Evolutionary conservation across 1,140 invertebrate genomes (phyloP), one percentile per base, ranked within the genome.

Genomic region (Steinernema feltiae): DNA sequence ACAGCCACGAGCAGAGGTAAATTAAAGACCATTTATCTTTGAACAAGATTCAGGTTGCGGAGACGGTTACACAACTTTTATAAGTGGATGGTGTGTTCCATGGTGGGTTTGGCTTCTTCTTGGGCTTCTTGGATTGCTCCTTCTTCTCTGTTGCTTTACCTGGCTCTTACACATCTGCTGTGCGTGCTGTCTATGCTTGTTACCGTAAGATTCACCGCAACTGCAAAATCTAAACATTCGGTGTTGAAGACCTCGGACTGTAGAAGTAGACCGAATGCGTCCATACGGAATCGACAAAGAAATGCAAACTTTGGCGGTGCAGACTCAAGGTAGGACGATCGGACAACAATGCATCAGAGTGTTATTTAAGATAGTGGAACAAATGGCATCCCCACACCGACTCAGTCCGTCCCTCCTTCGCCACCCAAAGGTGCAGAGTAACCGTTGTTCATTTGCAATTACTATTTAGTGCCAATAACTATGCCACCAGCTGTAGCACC

Each of bases 71-170:
- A 63, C 24, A 1, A 18, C 2, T 12, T 41, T 73, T 15, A 24
- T n/a, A n/a, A 18, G 72, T n/a, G n/a, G n/a, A 69, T 73, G 72
- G 72, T 73, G 72, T 30, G 72, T 73, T 41, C 72, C 72, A 1
- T 41, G 29, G 30, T 73, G 72, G 72, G 18, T 53, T 1, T 48
- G 53, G 53, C 53, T 63, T 7, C 35, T 41, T 12, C 24, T 73
- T 12, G 72, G 12, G n/a, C 31, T 73, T 24, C 32, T 73, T 1
- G 15, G 1, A 18, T n/a, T 48, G n/a, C 72, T 73, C 35, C 72
- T 32, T 17, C 72, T 73, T 32, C 35, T 2, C 31, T 48, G 32
- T 18, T 41, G 27, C 27, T 21, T 31, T 2, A n/a, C 1, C 1
- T 48, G 27, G 72, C 72, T 31, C 15, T 32, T 48, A n/a, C 35